Conservation (phyloP, 2,888 invertebrate species). For the Noctua fimbriata region DNA sequence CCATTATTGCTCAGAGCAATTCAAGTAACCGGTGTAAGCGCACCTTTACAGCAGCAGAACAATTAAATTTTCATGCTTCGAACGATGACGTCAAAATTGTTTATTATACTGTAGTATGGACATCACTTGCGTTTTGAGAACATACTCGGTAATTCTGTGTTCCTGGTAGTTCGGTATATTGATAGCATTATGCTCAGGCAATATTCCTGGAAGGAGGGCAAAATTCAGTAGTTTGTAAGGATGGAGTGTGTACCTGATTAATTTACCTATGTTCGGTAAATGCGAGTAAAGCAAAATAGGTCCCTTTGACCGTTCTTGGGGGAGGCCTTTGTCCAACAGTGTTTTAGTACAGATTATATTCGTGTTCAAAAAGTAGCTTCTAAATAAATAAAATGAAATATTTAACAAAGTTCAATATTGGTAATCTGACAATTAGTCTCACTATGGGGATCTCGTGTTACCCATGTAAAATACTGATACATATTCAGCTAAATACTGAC, state of each 20-base stretch:
- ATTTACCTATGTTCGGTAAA: not conserved
- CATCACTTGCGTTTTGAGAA: not conserved
- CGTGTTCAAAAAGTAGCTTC: not conserved
- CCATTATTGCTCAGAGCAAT: not conserved
- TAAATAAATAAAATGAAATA: not conserved
- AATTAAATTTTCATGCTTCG: conserved; percentile 35
- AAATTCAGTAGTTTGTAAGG: not conserved
- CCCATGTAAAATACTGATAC: no score
- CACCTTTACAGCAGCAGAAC: conserved; percentile 9
- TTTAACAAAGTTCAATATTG: not conserved
- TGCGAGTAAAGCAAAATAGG: not conserved
- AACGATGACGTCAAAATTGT: not conserved
- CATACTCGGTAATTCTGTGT: conserved; percentile 18
- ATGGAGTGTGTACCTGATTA: not conserved
- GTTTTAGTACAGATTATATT: not conserved
- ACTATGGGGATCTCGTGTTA: no score
- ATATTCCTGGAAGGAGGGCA: conserved; percentile 5
- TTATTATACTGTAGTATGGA: not conserved
- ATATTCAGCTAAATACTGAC: no score
- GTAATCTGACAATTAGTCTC: not conserved
- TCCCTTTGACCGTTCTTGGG: not conserved
- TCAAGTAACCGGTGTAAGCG: not conserved
- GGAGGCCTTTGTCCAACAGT: not conserved
- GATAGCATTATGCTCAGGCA: not conserved
- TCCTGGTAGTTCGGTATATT: not conserved